Conservation (phyloP, 2,888 invertebrate species). For the Brachypalpus laphriformis region DNA sequence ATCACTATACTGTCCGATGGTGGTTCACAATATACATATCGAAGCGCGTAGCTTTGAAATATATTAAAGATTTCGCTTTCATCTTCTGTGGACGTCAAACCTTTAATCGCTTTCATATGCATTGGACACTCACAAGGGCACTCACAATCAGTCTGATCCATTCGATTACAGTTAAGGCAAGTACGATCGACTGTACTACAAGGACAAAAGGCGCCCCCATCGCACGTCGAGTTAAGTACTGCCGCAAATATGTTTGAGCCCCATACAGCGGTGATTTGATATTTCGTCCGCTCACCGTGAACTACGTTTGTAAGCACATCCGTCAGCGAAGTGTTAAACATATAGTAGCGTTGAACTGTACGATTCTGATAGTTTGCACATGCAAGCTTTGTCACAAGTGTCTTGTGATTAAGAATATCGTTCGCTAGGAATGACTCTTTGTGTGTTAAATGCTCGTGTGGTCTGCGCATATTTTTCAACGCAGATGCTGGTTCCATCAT, state of each 20-base stretch:
- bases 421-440: constrained; percentile 95
- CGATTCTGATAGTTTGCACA: constrained; percentile 94
- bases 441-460: constrained; percentile 94
- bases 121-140: constrained; percentile 96
- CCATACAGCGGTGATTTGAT: constrained; percentile 91
- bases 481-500: constrained; percentile 88
- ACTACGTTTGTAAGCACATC: constrained; percentile 92
- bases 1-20: constrained; percentile 77
- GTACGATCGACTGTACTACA: constrained; percentile 94
- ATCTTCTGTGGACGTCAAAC: not conserved
- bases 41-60: constrained; percentile 78
- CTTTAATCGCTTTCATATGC: constrained; percentile 74
- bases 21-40: constrained; percentile 80
- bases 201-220: constrained; percentile 93
- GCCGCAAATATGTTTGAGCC: constrained; percentile 95
- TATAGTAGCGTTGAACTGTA: constrained; percentile 92
- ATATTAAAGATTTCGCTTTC: constrained; percentile 19
- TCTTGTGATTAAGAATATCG: constrained; percentile 93
- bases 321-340: constrained; percentile 90
- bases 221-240: constrained; percentile 93
- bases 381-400: constrained; percentile 91
- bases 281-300: constrained; percentile 94
- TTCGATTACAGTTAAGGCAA: constrained; percentile 95
- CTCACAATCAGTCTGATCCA: constrained; percentile 97
- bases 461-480: constrained; percentile 84